These are phyloP conservation scores for Crotophaga sulcirostris DNA, from an alignment of 2,113 vertebrate species.

Conservation along the genomic window DNA sequence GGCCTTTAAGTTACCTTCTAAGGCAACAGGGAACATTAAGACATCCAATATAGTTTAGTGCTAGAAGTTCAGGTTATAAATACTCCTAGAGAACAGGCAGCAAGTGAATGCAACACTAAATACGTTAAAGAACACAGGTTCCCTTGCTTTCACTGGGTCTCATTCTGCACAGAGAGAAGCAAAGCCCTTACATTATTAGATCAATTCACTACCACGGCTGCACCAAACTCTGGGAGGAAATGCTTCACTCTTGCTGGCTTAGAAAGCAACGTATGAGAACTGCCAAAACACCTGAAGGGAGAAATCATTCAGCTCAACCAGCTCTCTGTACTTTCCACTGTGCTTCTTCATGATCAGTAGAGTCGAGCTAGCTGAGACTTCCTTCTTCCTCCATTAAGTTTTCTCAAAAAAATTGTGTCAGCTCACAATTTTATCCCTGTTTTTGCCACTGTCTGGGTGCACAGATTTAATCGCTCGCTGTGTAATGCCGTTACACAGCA, in stretches of 20 bases:
- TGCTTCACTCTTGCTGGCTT: not conserved
- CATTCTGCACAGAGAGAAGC: not conserved
- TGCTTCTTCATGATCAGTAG: not conserved
- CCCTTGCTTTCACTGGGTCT: not conserved
- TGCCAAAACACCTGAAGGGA: not conserved
- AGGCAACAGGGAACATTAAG: not conserved
- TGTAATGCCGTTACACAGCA: not conserved
- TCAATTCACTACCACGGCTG: not conserved
- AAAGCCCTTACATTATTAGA: not conserved
- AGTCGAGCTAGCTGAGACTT: not conserved
- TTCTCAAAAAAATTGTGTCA: not conserved
- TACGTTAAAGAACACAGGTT: not conserved
- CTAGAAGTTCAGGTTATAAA: not conserved
- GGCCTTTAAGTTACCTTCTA: not conserved
- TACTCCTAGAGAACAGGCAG: not conserved
- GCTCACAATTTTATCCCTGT: not conserved
- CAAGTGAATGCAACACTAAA: not conserved
- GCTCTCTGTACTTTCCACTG: not conserved
- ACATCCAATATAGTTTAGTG: not conserved
- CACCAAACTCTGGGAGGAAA: not conserved
- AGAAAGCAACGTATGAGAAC: not conserved
- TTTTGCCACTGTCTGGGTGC: not conserved
- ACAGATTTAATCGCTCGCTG: not conserved
- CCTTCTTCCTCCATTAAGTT: not conserved
- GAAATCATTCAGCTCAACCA: not conserved